Percentiles rank a stretch among this genome's conserved stretches.
Evolutionary conservation across 2,113 vertebrate species (phyloP).

Genomic region (Oryzias curvinotus): DNA sequence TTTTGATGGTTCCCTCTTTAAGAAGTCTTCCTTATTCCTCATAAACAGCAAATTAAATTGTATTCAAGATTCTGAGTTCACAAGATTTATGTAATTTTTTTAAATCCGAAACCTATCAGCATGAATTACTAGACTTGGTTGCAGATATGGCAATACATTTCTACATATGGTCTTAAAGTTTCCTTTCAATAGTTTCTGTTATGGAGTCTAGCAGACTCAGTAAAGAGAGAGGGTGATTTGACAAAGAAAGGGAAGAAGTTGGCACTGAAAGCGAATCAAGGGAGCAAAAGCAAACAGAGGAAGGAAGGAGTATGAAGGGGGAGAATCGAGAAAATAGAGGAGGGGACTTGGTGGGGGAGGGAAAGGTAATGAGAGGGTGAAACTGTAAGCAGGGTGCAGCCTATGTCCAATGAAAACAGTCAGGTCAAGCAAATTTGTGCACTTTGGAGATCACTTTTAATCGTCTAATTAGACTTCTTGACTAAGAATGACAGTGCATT

Average conservation of each 20-base stretch:
- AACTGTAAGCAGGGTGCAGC: conserved; percentile 31
- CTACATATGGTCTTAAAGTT: conserved; percentile 4
- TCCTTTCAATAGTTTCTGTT: conserved; percentile 26
- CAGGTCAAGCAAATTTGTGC: conserved; percentile 58
- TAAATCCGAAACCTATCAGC: too few species aligned
- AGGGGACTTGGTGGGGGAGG: conserved; percentile 56
- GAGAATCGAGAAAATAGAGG: conserved; percentile 57
- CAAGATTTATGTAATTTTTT: too few species aligned
- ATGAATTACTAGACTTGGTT: too few species aligned
- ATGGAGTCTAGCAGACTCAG: conserved; percentile 46
- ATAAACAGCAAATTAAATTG: conserved; percentile 4
- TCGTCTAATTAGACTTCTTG: conserved; percentile 45
- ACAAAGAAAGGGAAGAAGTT: conserved; percentile 65
- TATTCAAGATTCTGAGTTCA: conserved; percentile 7
- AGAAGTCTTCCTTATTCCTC: conserved; percentile 28
- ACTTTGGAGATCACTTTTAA: conserved; percentile 28
- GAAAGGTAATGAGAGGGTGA: conserved; percentile 44
- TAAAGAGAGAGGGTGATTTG: conserved; percentile 53
- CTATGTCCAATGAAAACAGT: conserved; percentile 69
- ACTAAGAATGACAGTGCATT: conserved; percentile 34
- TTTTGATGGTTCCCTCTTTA: conserved; percentile 56
- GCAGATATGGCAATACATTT: too few species aligned
- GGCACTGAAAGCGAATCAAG: conserved; percentile 70
- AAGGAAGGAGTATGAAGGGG: conserved; percentile 73
- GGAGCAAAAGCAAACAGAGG: conserved; percentile 76